A percentile compares a stretch with the other conserved stretches of the same genome.
Evolutionary conservation across 1,140 invertebrate genomes (phyloP).

Genomic region (Melitaea cinxia): DNA sequence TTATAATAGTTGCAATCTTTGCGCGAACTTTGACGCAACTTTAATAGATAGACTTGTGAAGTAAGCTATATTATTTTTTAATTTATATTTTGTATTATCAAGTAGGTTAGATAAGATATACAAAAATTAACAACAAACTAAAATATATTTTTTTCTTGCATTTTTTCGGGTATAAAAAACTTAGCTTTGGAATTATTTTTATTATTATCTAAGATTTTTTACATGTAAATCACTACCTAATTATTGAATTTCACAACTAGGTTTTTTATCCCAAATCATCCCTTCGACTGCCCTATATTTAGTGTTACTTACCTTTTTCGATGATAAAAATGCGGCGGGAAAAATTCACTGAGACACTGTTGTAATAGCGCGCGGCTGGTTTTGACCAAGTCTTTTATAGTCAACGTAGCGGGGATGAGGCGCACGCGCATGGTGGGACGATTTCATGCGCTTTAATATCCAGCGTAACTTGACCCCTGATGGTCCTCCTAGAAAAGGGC

Average conservation of each 20-base stretch:
- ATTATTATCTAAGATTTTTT: not conserved
- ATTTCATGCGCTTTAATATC: slow-evolving; percentile 4
- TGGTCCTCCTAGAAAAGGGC: slow-evolving; percentile 21
- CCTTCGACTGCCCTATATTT: slow-evolving; percentile 41
- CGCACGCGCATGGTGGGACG: slow-evolving; percentile 55
- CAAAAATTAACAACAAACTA: not conserved
- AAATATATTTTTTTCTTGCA: not conserved
- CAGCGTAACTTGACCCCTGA: slow-evolving; percentile 21
- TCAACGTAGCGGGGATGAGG: slow-evolving; percentile 71
- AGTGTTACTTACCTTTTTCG: slow-evolving; percentile 71
- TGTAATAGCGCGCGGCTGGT: slow-evolving; percentile 77
- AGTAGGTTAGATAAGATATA: not conserved
- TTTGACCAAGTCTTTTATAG: slow-evolving; percentile 74
- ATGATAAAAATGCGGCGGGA: slow-evolving; percentile 64
- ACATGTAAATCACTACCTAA: too few relatives aligned
- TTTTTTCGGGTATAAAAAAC: not conserved
- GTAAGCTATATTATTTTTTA: slow-evolving; percentile 17
- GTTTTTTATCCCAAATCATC: slow-evolving; percentile 48
- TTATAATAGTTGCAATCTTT: slow-evolving; percentile 25
- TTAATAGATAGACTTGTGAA: slow-evolving; percentile 1
- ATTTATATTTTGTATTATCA: slow-evolving; percentile 13
- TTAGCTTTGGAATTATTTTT: not conserved
- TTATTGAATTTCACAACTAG: not conserved
- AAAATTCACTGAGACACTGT: slow-evolving; percentile 77
- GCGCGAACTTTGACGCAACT: slow-evolving; percentile 26